Conservation (phyloP, 2,113 vertebrate species). For the Brachionichthys hirsutus region DNA sequence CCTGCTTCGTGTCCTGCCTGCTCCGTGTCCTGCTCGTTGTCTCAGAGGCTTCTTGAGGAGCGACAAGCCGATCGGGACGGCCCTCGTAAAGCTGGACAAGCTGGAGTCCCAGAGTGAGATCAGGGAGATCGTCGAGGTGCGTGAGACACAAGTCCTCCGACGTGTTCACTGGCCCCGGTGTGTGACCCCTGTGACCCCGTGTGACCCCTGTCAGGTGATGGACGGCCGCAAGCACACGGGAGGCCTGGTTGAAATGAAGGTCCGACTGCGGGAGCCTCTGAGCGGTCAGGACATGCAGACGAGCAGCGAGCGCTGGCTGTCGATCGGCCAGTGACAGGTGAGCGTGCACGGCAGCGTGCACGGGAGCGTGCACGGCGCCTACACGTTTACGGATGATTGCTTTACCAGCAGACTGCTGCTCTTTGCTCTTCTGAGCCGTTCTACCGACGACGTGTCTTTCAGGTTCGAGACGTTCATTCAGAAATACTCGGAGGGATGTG, state of each 20-base stretch:
- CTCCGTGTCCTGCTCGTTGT: too few species aligned
- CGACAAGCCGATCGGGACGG: conserved; percentile 90
- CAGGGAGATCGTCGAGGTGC: conserved; percentile 92
- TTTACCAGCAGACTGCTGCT: not conserved
- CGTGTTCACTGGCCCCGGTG: too few species aligned
- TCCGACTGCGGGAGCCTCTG: conserved; percentile 91
- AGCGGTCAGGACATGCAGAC: conserved; percentile 88
- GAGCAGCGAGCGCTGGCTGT: conserved; percentile 90
- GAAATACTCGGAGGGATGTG: conserved; percentile 22
- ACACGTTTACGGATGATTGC: too few species aligned
- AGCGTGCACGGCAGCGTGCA: too few species aligned
- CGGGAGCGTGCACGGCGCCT: too few species aligned
- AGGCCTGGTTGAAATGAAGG: conserved; percentile 90
- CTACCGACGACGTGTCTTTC: conserved; percentile 33
- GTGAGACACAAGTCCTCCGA: not conserved
- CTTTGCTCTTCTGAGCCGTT: conserved; percentile 32
- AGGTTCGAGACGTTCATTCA: conserved; percentile 36
- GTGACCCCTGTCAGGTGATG: conserved; percentile 80
- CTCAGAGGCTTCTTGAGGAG: conserved; percentile 92
- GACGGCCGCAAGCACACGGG: conserved; percentile 93
- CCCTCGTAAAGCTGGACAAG: conserved; percentile 90
- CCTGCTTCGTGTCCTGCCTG: too few species aligned
- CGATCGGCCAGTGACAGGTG: conserved; percentile 81
- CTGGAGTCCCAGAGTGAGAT: conserved; percentile 92
- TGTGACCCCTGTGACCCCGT: too few species aligned